These are phyloP conservation scores for Fragum whitleyi DNA, from an alignment of 2,888 invertebrate species.

Conservation along the genomic window DNA sequence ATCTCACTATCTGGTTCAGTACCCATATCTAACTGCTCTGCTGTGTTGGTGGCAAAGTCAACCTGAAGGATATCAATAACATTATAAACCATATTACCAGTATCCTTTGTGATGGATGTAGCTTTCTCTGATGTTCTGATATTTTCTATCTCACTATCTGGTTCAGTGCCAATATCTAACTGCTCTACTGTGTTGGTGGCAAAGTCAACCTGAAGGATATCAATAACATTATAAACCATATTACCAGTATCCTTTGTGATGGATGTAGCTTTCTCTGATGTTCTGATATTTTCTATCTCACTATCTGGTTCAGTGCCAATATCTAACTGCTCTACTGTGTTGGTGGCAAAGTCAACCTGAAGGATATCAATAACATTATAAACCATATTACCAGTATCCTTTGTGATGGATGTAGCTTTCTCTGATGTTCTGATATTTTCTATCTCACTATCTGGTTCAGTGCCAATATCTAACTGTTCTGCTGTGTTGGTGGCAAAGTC, in stretches of 20 bases:
- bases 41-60: conserved; percentile 79
- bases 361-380: not conserved
- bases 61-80: conserved; percentile 66
- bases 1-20: conserved; percentile 74
- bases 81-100: conserved; percentile 75
- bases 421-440: conserved; percentile 72
- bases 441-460: conserved; percentile 72
- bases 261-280: conserved; percentile 77
- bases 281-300: conserved; percentile 67
- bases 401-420: conserved; percentile 78
- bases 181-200: conserved; percentile 77
- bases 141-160: conserved; percentile 70
- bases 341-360: conserved; percentile 81
- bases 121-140: conserved; percentile 75
- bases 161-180: conserved; percentile 72
- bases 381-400: conserved; percentile 77
- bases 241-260: conserved; percentile 80
- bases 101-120: conserved; percentile 79
- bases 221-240: too few species aligned
- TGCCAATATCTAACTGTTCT: conserved; percentile 72
- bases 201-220: conserved; percentile 76
- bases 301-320: conserved; percentile 73
- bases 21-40: conserved; percentile 72
- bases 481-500: conserved; percentile 80
- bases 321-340: conserved; percentile 75